Evolutionary conservation across 2,888 invertebrate genomes (phyloP).

Genomic region (Trichopria drosophilae): DNA sequence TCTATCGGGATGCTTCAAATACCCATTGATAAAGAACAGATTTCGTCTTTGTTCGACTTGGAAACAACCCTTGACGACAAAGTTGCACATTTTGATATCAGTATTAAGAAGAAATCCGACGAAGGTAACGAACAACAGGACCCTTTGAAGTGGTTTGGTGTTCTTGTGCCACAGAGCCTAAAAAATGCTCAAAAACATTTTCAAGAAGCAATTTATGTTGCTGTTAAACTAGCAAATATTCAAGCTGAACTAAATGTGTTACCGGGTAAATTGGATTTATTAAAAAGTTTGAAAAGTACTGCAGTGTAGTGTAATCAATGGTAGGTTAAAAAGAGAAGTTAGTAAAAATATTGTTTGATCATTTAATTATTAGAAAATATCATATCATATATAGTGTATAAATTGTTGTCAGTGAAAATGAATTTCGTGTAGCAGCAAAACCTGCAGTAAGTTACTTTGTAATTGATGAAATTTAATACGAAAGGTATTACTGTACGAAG

Average conservation of each 20-base stretch:
- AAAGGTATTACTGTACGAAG: too few relatives aligned
- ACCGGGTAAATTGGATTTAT: slow-evolving; percentile 49
- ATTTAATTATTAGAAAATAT: too few relatives aligned
- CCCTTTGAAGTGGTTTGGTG: slow-evolving; percentile 85
- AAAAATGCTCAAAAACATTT: slow-evolving; percentile 76
- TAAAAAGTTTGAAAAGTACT: slow-evolving; percentile 40
- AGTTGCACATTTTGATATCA: slow-evolving; percentile 48
- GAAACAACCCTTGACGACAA: slow-evolving; percentile 44
- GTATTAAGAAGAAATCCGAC: slow-evolving; percentile 47
- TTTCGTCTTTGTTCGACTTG: slow-evolving; percentile 51
- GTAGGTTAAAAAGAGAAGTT: too few relatives aligned
- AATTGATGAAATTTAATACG: too few relatives aligned
- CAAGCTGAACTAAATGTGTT: slow-evolving; percentile 64
- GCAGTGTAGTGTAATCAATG: neutral
- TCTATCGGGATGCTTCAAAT: slow-evolving; percentile 72
- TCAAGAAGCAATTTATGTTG: slow-evolving; percentile 68
- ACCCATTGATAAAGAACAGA: slow-evolving; percentile 63
- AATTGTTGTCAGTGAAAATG: too few relatives aligned
- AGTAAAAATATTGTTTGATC: too few relatives aligned
- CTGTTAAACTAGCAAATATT: slow-evolving; percentile 71
- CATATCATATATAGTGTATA: too few relatives aligned
- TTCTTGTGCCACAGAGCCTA: slow-evolving; percentile 79
- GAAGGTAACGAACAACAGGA: slow-evolving; percentile 59
- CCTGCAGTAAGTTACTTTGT: too few relatives aligned
- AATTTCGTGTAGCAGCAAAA: too few relatives aligned